Percentiles rank a stretch among this genome's conserved stretches.
These are phyloP conservation scores for Catocala nupta DNA, from an alignment of 2,888 invertebrate genomes.

Conservation along the genomic window DNA sequence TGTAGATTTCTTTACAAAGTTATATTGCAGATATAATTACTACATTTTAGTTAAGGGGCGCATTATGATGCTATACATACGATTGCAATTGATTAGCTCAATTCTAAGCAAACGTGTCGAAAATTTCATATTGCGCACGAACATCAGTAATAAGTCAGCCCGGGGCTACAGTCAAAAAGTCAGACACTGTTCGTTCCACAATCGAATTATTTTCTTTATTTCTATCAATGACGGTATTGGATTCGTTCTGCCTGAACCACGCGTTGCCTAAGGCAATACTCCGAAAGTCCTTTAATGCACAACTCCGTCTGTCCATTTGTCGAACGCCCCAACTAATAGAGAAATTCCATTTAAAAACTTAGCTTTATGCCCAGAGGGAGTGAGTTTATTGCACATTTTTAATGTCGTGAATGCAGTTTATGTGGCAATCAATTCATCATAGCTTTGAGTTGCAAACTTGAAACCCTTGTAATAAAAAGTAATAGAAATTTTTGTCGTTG, in stretches of 20 bases:
- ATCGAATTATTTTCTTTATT: constrained; percentile 59
- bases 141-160: constrained; percentile 35
- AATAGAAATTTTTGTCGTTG: background rate
- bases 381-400: constrained; percentile 54
- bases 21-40: no score
- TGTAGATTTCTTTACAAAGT: no score
- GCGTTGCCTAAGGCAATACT: constrained; percentile 65
- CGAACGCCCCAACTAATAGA: constrained; percentile 69
- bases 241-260: constrained; percentile 60
- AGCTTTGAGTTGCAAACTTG: constrained; percentile 9
- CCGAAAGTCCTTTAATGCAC: constrained; percentile 70
- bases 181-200: constrained; percentile 48
- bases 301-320: constrained; percentile 70
- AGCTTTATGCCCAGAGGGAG: constrained; percentile 48
- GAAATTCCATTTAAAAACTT: constrained; percentile 72
- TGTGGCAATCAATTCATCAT: constrained; percentile 35
- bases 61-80: no score
- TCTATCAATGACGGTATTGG: constrained; percentile 49
- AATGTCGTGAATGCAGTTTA: constrained; percentile 44
- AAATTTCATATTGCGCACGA: background rate
- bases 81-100: constrained; percentile 4
- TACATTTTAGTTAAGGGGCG: background rate
- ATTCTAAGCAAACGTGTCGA: background rate
- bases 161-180: constrained; percentile 51
- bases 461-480: constrained; percentile 16